These are phyloP conservation scores for Carcina quercana DNA, from an alignment of 2,888 invertebrate species.

Conservation along the genomic window DNA sequence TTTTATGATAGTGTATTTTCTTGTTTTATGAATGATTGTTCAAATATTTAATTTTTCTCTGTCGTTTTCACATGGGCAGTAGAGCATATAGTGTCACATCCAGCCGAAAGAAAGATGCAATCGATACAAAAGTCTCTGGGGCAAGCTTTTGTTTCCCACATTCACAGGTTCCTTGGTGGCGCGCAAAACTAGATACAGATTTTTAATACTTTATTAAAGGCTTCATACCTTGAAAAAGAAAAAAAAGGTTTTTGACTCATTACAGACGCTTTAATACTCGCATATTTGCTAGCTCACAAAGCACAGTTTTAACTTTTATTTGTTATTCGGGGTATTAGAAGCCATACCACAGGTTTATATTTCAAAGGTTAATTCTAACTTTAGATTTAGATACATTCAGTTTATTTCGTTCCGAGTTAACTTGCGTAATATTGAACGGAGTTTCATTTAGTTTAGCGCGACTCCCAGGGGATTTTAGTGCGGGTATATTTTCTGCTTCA, in stretches of 20 bases:
- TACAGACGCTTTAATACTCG: conserved; percentile 31
- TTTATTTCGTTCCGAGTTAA: conserved; percentile 12
- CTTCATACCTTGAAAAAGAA: no score
- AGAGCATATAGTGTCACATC: conserved; percentile 14
- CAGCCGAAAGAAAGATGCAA: conserved; percentile 15
- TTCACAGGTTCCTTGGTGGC: conserved; percentile 20
- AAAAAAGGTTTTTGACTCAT: conserved; percentile 37
- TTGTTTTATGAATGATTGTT: no score
- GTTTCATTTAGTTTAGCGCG: conserved; percentile 7
- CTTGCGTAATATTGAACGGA: conserved; percentile 7
- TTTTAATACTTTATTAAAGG: conserved; percentile 27
- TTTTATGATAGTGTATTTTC: no score
- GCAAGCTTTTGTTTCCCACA: conserved; percentile 30
- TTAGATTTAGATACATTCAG: conserved; percentile 10
- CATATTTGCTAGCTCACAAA: conserved; percentile 32
- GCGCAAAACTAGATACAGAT: conserved; percentile 35
- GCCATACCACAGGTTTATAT: conserved; percentile 20
- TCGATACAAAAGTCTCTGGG: conserved; percentile 9
- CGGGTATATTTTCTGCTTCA: conserved; percentile 7
- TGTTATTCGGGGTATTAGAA: conserved; percentile 26
- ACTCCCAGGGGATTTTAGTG: conserved; percentile 5
- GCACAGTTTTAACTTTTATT: conserved; percentile 25
- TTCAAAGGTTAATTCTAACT: conserved; percentile 21
- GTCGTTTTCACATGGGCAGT: no score
- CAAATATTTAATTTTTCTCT: no score